Conservation (phyloP, 1,140 invertebrate species). For the Tenebrio molitor region DNA sequence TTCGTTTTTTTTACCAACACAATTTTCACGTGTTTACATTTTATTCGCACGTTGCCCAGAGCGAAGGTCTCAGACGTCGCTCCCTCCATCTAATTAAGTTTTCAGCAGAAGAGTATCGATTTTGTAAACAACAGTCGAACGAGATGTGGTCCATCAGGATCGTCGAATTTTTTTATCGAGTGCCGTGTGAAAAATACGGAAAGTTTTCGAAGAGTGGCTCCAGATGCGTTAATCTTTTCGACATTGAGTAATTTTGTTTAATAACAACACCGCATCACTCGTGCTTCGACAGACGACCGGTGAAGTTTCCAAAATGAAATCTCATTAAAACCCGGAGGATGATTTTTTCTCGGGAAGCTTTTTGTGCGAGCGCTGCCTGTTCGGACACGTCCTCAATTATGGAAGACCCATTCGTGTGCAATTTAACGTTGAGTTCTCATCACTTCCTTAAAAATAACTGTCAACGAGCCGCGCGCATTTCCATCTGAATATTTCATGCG, state of each 20-base stretch:
- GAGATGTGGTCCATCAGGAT: too few relatives aligned
- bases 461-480: constrained; percentile 20
- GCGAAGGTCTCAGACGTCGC: too few relatives aligned
- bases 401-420: constrained; percentile 21
- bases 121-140: too few relatives aligned
- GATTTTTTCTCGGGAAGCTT: background rate
- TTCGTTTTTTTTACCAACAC: too few relatives aligned
- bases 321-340: constrained; percentile 1
- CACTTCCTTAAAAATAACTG: constrained; percentile 35
- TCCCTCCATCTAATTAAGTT: too few relatives aligned
- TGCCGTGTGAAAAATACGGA: background rate
- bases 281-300: background rate
- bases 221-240: background rate
- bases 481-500: constrained; percentile 35
- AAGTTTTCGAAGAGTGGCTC: background rate
- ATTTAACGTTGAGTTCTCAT: constrained; percentile 33
- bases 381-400: constrained; percentile 9
- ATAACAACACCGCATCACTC: background rate
- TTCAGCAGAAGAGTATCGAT: too few relatives aligned
- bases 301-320: background rate
- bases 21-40: too few relatives aligned
- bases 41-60: too few relatives aligned
- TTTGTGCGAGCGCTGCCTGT: background rate
- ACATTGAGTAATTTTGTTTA: background rate
- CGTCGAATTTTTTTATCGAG: background rate